Evolutionary conservation across 2,113 vertebrate genomes (phyloP).

Genomic region (Prunella himalayana): DNA sequence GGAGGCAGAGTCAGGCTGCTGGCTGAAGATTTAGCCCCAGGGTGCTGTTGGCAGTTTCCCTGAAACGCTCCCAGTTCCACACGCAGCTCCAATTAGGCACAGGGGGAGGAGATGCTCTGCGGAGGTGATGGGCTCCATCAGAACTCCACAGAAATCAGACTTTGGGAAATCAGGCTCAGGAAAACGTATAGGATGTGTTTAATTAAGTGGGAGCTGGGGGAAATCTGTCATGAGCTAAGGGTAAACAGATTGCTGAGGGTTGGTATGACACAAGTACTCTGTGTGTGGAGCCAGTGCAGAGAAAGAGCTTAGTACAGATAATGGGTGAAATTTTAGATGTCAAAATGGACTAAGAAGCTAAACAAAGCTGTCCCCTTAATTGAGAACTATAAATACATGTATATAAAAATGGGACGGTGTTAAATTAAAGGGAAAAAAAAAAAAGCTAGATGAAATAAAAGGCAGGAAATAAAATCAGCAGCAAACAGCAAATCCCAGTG

Average conservation of each 20-base stretch:
- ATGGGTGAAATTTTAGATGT: background rate
- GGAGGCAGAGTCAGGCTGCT: conserved; percentile 23
- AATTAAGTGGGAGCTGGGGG: conserved; percentile 39
- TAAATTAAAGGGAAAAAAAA: background rate
- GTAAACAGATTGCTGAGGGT: conserved; percentile 22
- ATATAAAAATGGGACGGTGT: background rate
- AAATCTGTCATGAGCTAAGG: conserved; percentile 23
- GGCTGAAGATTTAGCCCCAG: conserved; percentile 38
- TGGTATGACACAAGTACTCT: background rate
- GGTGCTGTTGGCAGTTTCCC: conserved; percentile 35
- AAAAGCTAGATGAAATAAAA: background rate
- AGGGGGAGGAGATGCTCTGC: background rate
- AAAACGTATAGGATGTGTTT: conserved; percentile 21
- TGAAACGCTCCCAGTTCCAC: conserved; percentile 1
- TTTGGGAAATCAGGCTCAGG: background rate
- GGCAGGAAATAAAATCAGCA: background rate
- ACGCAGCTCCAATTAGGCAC: conserved; percentile 29
- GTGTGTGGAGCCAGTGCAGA: background rate
- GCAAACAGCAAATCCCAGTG: background rate
- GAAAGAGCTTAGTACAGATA: background rate
- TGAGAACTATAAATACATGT: background rate
- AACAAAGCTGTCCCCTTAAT: background rate
- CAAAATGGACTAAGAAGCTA: background rate
- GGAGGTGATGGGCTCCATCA: conserved; percentile 49
- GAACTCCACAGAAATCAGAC: conserved; percentile 17